Evolutionary conservation across 2,888 invertebrate genomes (phyloP), one percentile per base, ranked within the genome.

Genomic region (Asteroscopus sphinx): DNA sequence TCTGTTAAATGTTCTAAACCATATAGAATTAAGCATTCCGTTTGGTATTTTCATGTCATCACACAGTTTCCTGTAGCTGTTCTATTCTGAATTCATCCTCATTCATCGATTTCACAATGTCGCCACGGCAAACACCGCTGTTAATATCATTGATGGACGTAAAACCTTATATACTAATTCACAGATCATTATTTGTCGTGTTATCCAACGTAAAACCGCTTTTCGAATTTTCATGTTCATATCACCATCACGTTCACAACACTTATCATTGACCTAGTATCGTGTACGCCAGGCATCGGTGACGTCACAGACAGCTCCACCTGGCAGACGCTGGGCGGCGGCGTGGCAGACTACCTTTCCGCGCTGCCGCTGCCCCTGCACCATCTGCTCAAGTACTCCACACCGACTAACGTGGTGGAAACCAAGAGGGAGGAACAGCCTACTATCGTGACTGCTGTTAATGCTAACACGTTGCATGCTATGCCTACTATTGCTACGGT

Each of bases 311-410:
- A 88, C 83, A 90, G 77, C 73, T 86, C 96, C 0, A 94, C 96
- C 0, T 97, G 97, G 97, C 97, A 97, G 85, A 95, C 96, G 1
- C 88, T 97, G 33, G 97, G 97, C 49, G 96, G 97, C 0, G 97
- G 97, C 0, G 97, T 98, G 7, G 97, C 97, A 8, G 97, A 98
- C 89, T 98, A 98, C 87, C 94, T 98, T 58, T 97, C 97, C 7
- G 97, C 97, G 61, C 89, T 98, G 71, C 97, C 97, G 0, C 89
- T 98, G 52, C 97, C 97, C 21, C 90, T 98, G 47, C 98, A 98
- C 83, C 97, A 98, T 85, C 96, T 98, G 74, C 95, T 98, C 32
- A 97, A 97, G 87, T 97, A 97, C 88, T 97, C 97, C 1, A 61
- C 87, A 0, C 97, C 97, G 0, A 96, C 96, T n/a, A 71, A 47